Percentiles rank a stretch among this genome's conserved stretches.
phyloP scores from a whole-genome alignment of 2,888 invertebrate genomes.

The Andrena flavipes region DNA sequence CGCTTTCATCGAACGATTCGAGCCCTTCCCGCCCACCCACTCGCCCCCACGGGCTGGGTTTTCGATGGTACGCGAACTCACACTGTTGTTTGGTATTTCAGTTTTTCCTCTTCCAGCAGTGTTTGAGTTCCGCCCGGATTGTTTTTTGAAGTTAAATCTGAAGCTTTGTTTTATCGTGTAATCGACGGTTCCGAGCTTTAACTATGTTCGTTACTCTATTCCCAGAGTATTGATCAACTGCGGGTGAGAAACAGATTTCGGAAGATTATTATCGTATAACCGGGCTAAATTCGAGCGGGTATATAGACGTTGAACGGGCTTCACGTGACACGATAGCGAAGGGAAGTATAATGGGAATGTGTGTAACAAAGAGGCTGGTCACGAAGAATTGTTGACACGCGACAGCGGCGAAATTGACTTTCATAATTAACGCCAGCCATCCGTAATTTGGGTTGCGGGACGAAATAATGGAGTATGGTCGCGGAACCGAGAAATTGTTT shows the following conservation, averaged over 20 bases:
- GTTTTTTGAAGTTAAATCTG: neutral
- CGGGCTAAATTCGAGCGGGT: neutral
- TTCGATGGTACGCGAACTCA: neutral
- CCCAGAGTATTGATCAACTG: neutral
- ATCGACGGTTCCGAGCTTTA: neutral
- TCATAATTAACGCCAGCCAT: conserved; percentile 47
- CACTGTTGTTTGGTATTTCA: neutral
- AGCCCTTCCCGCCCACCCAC: too few relatives aligned
- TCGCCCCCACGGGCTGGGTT: too few relatives aligned
- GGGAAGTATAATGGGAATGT: too few relatives aligned
- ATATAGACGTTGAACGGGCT: neutral
- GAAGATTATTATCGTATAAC: neutral
- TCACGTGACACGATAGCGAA: neutral
- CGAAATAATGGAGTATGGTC: conserved; percentile 5
- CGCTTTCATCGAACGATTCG: neutral
- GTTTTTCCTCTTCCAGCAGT: neutral
- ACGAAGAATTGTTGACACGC: conserved; percentile 37
- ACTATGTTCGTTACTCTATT: neutral
- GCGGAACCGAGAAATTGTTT: conserved; percentile 24
- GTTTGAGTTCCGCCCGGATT: neutral
- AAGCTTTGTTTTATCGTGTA: neutral
- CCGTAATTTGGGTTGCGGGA: conserved; percentile 27
- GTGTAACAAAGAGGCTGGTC: conserved; percentile 1
- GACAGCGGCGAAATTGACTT: conserved; percentile 47
- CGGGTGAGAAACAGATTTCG: neutral